These are phyloP conservation scores for Aricia agestis DNA, from an alignment of 1,140 invertebrate genomes.

Conservation along the genomic window DNA sequence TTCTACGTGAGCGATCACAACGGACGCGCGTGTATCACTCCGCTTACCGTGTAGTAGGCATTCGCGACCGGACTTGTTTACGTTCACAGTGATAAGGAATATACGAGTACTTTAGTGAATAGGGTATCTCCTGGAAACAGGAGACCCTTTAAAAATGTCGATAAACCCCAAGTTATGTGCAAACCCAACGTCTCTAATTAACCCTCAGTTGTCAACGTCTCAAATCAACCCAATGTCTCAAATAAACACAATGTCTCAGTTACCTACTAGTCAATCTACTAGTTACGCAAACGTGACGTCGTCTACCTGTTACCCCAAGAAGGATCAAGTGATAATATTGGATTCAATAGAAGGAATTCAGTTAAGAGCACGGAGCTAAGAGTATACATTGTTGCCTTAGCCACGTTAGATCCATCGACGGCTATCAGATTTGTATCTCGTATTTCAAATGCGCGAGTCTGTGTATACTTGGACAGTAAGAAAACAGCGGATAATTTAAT, in stretches of 20 bases:
- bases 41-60: no score
- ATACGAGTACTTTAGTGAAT: no score
- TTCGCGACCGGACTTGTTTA: no score
- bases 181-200: no score
- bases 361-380: no score
- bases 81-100: no score
- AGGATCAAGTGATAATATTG: conserved; percentile 27
- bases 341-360: conserved; percentile 29
- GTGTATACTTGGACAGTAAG: conserved; percentile 27
- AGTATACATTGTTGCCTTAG: conserved; percentile 25
- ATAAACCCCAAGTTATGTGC: no score
- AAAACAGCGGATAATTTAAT: conserved; percentile 28
- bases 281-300: conserved; percentile 30
- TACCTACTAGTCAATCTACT: background rate
- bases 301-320: conserved; percentile 25
- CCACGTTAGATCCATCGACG: conserved; percentile 16
- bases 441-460: conserved; percentile 30
- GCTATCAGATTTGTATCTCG: conserved; percentile 30
- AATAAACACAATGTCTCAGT: background rate
- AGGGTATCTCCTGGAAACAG: no score
- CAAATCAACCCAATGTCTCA: conserved; percentile 1
- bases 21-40: no score
- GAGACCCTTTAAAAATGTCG: no score
- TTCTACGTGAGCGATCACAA: no score
- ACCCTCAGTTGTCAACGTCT: no score